Conservation (phyloP, 35 echinoderm and acorn worm genomes). For the Nesometra sesokonis region DNA sequence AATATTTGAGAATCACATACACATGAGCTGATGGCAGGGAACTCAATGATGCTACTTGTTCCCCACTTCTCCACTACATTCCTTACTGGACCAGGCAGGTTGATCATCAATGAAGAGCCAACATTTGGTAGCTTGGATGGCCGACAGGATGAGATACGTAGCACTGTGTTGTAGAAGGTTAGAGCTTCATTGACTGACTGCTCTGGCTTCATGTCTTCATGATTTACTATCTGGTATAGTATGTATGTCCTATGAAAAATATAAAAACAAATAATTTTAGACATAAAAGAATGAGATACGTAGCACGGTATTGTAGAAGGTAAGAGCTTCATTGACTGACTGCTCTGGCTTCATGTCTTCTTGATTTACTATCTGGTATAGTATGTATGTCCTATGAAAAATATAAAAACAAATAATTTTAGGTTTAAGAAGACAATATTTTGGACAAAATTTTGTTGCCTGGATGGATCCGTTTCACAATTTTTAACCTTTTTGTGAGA, state of each 20-base stretch:
- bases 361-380: constrained; percentile 58
- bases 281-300: too few relatives aligned
- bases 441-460: too few relatives aligned
- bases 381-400: constrained; percentile 58
- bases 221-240: constrained; percentile 57
- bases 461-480: too few relatives aligned
- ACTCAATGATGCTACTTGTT: constrained; percentile 26
- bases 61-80: constrained; percentile 90
- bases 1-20: constrained; percentile 22
- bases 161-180: constrained; percentile 59
- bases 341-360: constrained; percentile 38
- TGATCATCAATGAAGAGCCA: constrained; percentile 30
- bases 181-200: constrained; percentile 29
- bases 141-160: constrained; percentile 40
- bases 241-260: constrained; percentile 58
- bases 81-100: constrained; percentile 38
- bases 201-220: constrained; percentile 32
- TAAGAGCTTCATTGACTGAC: constrained; percentile 17
- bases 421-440: too few relatives aligned
- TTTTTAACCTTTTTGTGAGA: too few relatives aligned
- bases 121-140: constrained; percentile 24
- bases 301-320: constrained; percentile 63
- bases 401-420: too few relatives aligned
- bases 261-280: too few relatives aligned
- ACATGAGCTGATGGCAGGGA: constrained; percentile 27